Conservation (phyloP, 1,140 invertebrate species). For the Nasonia vitripennis region DNA sequence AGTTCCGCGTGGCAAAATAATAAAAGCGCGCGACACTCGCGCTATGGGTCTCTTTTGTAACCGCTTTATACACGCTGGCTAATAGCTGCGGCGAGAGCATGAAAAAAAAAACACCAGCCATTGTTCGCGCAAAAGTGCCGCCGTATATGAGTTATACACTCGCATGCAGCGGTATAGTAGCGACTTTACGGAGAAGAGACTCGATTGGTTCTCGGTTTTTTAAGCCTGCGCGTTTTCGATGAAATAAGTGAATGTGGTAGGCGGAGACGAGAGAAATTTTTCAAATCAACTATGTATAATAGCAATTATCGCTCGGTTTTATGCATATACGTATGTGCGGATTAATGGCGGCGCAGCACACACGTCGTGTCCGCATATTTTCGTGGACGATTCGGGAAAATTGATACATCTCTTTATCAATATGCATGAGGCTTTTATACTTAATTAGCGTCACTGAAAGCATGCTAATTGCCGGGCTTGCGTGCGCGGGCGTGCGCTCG, state of each 20-base stretch:
- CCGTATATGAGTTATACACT: background rate
- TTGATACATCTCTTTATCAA: conserved; percentile 1
- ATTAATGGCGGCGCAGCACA: background rate
- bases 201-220: background rate
- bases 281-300: background rate
- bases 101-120: background rate
- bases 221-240: background rate
- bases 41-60: conserved; percentile 22
- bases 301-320: background rate
- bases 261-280: background rate
- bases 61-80: background rate
- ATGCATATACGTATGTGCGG: too few species aligned
- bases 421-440: conserved; percentile 4
- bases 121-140: conserved; percentile 19
- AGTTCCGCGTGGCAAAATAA: conserved; percentile 24
- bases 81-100: background rate
- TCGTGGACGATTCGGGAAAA: background rate
- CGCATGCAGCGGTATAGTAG: background rate
- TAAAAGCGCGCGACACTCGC: background rate
- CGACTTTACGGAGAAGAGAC: background rate
- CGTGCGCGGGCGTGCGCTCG: background rate
- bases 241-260: background rate
- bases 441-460: background rate
- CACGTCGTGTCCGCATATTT: background rate
- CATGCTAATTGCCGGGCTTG: background rate